Base-by-base conservation (phyloP, 2,888 invertebrate genomes). In the Eupithecia insigniata region DNA sequence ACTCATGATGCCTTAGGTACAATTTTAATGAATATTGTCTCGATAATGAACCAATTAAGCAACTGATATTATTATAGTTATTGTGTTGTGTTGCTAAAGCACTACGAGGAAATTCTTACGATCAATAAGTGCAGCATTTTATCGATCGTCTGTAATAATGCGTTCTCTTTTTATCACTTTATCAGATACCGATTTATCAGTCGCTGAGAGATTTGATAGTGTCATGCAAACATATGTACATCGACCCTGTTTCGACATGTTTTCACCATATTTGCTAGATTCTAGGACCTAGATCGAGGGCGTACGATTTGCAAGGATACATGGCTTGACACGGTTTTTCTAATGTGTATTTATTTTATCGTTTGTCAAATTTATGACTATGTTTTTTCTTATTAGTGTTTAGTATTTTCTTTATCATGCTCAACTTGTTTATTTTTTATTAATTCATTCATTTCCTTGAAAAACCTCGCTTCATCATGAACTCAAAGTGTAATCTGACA, bases 191-290 rank as follows among this genome's bases (percentile, higher is more conserved):
- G 58, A 65, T 73, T 73, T 83, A 84, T 83, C 81, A 78, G 78
- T 70, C 60, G 61, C 32, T 64, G 60, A 60, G 67, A 30, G 71
- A 69, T 36, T 18, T 61, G 80, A 81, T 84, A 81, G 34, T 72
- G 71, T 46, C 72, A 71, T 66, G 73, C 78, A 70, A 79, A 81
- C 76, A 80, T 70, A n/a, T n/a, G n/a, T n/a, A 62, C 70, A 74
- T 80, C 78, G 83, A 81, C 84, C 82, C 75, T 78, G 74, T 83
- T 81, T 80, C 78, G 80, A 80, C 74, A 82, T 81, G 76, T 79
- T 80, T 80, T 81, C 76, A 77, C 78, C 36, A 34, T 61, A 61
- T 51, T 51, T 43, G 60, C 60, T 60, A 30, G 28, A 8, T 12
- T 55, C 55, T 26, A 55, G 22, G 26, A 55, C 16, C 28, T 68